phyloP scores from a whole-genome alignment of 2,113 vertebrate species.

The Oriolus oriolus region DNA sequence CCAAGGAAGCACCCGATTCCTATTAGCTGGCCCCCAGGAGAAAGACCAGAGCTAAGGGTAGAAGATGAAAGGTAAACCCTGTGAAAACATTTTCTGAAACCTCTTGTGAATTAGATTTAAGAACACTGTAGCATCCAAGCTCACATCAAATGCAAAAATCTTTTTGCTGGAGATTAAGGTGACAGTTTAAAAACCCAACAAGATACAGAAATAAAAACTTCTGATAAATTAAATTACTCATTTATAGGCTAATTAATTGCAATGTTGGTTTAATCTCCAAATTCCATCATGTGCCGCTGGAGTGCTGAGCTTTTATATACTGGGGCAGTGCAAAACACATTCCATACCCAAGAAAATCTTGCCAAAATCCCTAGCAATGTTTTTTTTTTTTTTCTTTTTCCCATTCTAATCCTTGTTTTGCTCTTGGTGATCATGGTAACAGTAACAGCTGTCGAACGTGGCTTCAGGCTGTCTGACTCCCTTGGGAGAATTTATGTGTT shows the following conservation, averaged over 20 bases:
- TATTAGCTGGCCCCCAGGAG: background rate
- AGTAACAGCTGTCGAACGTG: conserved; percentile 70
- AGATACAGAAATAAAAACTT: background rate
- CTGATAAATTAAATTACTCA: background rate
- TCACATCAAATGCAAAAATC: background rate
- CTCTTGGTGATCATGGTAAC: conserved; percentile 74
- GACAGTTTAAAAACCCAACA: background rate
- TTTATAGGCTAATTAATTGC: conserved; percentile 46
- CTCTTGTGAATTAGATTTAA: background rate
- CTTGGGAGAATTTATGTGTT: conserved; percentile 81
- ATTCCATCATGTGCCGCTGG: conserved; percentile 25
- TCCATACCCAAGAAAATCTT: conserved; percentile 55
- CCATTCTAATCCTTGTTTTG: conserved; percentile 65
- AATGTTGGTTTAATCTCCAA: conserved; percentile 64
- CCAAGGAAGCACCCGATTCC: background rate
- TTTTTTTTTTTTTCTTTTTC: background rate
- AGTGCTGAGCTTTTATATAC: conserved; percentile 27
- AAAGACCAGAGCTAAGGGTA: background rate
- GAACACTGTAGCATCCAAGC: background rate
- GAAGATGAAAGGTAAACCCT: background rate
- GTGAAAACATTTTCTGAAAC: conserved; percentile 25
- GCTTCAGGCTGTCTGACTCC: conserved; percentile 78
- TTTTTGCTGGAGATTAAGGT: background rate
- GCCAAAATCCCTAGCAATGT: conserved; percentile 55
- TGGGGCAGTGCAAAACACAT: conserved; percentile 50